Base-by-base conservation (phyloP, 2,888 invertebrate genomes). In the Acanthopleura granulata region DNA sequence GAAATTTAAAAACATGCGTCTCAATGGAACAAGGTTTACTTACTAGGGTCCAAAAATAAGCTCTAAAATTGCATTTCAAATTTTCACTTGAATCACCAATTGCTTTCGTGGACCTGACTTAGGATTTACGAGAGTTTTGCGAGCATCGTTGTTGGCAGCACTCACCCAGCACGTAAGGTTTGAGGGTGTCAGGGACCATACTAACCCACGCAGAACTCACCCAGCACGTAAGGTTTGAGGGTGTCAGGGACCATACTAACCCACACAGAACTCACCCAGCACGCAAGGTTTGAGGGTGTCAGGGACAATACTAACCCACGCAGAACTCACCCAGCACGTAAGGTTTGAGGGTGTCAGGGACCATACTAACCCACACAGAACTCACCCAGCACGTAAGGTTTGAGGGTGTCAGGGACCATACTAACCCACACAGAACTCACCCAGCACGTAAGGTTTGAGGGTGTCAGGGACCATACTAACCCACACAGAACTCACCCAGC, bases 281-380 rank as follows among this genome's bases (percentile, higher is more conserved):
- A 98, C 96, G 92, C 97, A 97, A 91, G 95, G 94, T 92, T 96
- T 96, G 90, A 98, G 93, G 81, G 96, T 94, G 91, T 95, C 95
- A 81, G 98, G 98, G 89, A 98, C 96, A 94, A 97, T 94, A 83
- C 93, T 93, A 92, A 96, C 96, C n/a, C n/a, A n/a, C n/a, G n/a
- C n/a, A n/a, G n/a, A n/a, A n/a, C n/a, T n/a, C n/a, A n/a, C 92
- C 95, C 91, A 95, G 94, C 84, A 98, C 96, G 92, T 97, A 97
- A 91, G 95, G 94, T 92, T 96, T 96, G 90, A 98, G 93, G 81
- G 96, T 94, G 91, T 95, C 95, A 81, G 98, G 98, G 89, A 98
- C 96, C 94, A 97, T 94, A 83, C 93, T 93, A 92, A 96, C 96
- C n/a, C n/a, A n/a, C n/a, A n/a, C n/a, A n/a, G n/a, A n/a, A n/a